phyloP scores from a whole-genome alignment of 2,113 vertebrate genomes.

The Dromaius novaehollandiae region DNA sequence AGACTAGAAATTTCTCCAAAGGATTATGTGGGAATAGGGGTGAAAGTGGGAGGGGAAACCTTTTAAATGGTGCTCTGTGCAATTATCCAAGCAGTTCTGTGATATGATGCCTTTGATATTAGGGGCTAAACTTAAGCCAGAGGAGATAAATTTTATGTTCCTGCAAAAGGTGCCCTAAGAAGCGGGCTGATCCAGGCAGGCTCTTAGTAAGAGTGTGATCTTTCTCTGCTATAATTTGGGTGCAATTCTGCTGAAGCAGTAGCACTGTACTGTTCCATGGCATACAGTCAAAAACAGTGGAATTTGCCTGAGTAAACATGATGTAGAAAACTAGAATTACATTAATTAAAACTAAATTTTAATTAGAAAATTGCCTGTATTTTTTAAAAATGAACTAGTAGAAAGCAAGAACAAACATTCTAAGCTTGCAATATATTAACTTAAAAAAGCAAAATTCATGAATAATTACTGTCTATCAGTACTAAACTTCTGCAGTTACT shows the following conservation, averaged over 20 bases:
- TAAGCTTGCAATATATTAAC: fast-evolving
- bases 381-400: neutral
- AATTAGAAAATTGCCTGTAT: neutral
- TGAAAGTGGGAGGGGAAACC: neutral
- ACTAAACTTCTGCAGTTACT: neutral
- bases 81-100: neutral
- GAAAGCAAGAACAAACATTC: neutral
- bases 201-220: neutral
- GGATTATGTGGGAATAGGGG: neutral
- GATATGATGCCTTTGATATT: neutral
- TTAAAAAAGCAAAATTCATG: neutral
- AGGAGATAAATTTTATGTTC: neutral
- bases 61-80: neutral
- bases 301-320: neutral
- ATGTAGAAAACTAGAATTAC: too few relatives aligned
- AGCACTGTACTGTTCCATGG: neutral
- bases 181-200: too few relatives aligned
- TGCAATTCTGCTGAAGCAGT: neutral
- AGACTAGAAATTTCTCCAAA: neutral
- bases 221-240: neutral
- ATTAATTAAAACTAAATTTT: too few relatives aligned
- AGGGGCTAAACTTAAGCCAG: neutral
- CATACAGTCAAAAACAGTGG: neutral
- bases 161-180: neutral
- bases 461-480: neutral